These are phyloP conservation scores for Plagodis pulveraria DNA, from an alignment of 2,888 invertebrate species.

Conservation along the genomic window DNA sequence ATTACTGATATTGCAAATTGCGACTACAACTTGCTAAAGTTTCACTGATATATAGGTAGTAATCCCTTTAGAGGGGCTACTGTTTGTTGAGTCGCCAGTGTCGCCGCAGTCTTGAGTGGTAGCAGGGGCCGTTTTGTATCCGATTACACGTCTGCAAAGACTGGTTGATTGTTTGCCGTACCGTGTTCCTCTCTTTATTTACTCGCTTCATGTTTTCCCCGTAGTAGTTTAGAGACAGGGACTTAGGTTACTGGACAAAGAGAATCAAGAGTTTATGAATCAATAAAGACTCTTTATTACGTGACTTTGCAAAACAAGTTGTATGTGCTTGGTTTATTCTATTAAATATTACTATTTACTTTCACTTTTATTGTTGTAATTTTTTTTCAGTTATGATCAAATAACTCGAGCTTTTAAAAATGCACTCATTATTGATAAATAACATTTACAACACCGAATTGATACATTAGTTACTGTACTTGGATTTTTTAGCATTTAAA, in stretches of 20 bases:
- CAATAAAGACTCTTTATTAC: constrained; percentile 28
- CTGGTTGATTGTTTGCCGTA: constrained; percentile 70
- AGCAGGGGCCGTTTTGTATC: constrained; percentile 69
- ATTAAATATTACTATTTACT: too few species aligned
- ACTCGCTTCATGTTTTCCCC: constrained; percentile 64
- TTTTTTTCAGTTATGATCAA: too few species aligned
- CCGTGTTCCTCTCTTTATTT: constrained; percentile 61
- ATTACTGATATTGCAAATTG: constrained; percentile 40
- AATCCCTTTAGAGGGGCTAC: constrained; percentile 58
- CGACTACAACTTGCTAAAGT: constrained; percentile 47
- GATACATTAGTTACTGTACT: too few species aligned
- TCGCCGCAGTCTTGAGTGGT: constrained; percentile 55
- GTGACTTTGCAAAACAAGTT: neutral
- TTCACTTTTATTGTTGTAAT: too few species aligned
- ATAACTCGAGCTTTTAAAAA: too few species aligned
- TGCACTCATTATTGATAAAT: too few species aligned
- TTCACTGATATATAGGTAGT: constrained; percentile 46
- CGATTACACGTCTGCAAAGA: constrained; percentile 68
- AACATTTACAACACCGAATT: too few species aligned
- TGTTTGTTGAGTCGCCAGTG: constrained; percentile 54
- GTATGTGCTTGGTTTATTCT: too few species aligned
- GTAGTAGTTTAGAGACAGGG: constrained; percentile 51
- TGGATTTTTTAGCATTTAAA: constrained; percentile 1
- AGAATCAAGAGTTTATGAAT: constrained; percentile 40
- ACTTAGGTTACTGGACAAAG: constrained; percentile 61